These are phyloP conservation scores for Morone chrysops DNA, from an alignment of 2,113 vertebrate species.

Conservation along the genomic window DNA sequence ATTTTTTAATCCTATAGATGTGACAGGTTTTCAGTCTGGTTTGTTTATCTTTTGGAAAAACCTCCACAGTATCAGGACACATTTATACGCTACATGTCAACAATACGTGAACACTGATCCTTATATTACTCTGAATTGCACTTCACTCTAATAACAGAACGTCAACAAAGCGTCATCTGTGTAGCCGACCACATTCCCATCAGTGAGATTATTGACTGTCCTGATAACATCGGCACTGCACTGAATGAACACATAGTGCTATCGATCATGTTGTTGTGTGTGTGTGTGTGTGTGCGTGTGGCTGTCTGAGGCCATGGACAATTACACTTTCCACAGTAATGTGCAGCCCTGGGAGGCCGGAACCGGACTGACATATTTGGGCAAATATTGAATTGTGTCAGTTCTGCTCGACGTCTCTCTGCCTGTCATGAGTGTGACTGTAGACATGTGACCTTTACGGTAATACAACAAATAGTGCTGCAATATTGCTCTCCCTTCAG, in stretches of 20 bases:
- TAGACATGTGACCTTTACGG: conserved; percentile 20
- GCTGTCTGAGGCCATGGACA: conserved; percentile 25
- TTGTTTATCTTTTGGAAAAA: conserved; percentile 7
- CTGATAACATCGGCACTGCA: conserved; percentile 57
- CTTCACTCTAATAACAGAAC: conserved; percentile 45
- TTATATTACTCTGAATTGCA: conserved; percentile 13
- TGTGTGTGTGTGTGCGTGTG: conserved; percentile 20
- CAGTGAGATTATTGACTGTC: conserved; percentile 66
- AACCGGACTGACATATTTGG: conserved; percentile 63
- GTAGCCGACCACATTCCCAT: conserved; percentile 54
- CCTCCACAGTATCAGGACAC: background rate
- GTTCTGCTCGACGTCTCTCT: conserved; percentile 7
- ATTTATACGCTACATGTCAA: conserved; percentile 40
- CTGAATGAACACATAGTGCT: conserved; percentile 66
- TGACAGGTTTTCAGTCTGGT: conserved; percentile 10
- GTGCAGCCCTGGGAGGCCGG: conserved; percentile 23
- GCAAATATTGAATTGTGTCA: conserved; percentile 38
- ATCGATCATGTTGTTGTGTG: conserved; percentile 70
- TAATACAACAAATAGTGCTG: background rate
- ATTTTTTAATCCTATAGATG: background rate
- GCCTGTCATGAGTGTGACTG: conserved; percentile 14
- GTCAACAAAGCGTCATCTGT: conserved; percentile 48
- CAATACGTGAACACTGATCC: conserved; percentile 8
- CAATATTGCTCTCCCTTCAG: no score
- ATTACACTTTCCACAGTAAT: conserved; percentile 66